Percentiles rank a stretch among this genome's conserved stretches.
Evolutionary conservation across 1,140 invertebrate genomes (phyloP).

Genomic region (Popillia japonica): DNA sequence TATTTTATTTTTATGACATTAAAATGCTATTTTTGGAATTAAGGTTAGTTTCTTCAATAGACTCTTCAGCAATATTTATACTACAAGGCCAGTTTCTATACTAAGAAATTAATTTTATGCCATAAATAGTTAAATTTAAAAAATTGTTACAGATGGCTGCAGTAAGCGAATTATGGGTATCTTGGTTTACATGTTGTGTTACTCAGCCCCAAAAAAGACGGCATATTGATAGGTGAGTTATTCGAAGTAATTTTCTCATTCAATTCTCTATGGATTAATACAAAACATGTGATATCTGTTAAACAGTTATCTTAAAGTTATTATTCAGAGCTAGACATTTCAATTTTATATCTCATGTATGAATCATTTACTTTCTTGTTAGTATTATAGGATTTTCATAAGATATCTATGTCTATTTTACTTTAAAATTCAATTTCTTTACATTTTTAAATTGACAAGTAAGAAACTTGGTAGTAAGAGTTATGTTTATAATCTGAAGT

Average conservation of each 20-base stretch:
- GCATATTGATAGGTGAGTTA: conserved; percentile 57
- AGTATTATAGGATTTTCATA: conserved; percentile 2
- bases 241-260: no score
- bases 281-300: not conserved
- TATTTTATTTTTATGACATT: conserved; percentile 7
- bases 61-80: no score
- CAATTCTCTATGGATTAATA: no score
- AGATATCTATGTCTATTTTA: not conserved
- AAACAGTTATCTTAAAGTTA: not conserved
- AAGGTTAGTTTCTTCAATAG: conserved; percentile 32
- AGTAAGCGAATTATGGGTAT: conserved; percentile 72
- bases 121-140: conserved; percentile 16
- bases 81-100: not conserved
- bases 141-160: conserved; percentile 61
- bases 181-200: conserved; percentile 77
- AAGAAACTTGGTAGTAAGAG: no score
- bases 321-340: not conserved
- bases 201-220: conserved; percentile 63
- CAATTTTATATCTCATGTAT: conserved; percentile 9
- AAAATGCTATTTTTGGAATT: conserved; percentile 36
- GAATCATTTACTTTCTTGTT: conserved; percentile 12
- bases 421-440: no score
- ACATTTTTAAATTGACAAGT: no score
- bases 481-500: no score
- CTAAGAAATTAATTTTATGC: conserved; percentile 18